Evolutionary conservation across 1,140 invertebrate species (phyloP).

Genomic region (Rhysida immarginata): DNA sequence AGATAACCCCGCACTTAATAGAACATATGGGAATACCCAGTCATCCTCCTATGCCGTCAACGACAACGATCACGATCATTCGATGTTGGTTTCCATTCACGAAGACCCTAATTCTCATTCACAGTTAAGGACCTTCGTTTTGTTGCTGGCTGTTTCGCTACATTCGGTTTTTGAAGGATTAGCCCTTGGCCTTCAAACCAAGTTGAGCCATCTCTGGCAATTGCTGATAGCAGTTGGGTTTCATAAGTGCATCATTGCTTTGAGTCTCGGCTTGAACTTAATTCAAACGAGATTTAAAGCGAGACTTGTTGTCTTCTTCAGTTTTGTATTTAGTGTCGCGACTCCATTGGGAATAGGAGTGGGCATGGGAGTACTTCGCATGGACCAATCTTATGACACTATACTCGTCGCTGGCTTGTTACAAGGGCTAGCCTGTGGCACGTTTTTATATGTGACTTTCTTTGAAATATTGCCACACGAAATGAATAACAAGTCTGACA

Average conservation of each 20-base stretch:
- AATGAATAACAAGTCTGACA: constrained; percentile 8
- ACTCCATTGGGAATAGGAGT: constrained; percentile 51
- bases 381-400: constrained; percentile 22
- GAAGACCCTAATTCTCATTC: constrained; percentile 23
- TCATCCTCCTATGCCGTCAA: not conserved
- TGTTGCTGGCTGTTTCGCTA: constrained; percentile 35
- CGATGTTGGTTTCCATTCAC: not conserved
- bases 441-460: constrained; percentile 79
- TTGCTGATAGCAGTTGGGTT: constrained; percentile 42
- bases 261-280: constrained; percentile 43
- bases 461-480: constrained; percentile 77
- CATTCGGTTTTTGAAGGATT: constrained; percentile 44
- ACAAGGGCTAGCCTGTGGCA: constrained; percentile 65
- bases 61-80: not conserved
- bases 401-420: constrained; percentile 35
- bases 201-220: constrained; percentile 27
- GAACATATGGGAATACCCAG: not conserved
- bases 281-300: constrained; percentile 44
- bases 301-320: constrained; percentile 40
- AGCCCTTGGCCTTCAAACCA: constrained; percentile 39
- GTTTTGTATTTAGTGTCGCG: constrained; percentile 46
- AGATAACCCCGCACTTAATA: not conserved
- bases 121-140: constrained; percentile 30
- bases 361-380: constrained; percentile 37
- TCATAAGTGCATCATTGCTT: constrained; percentile 44